Evolutionary conservation across 2,888 invertebrate genomes (phyloP).

Genomic region (Leptopterna dolabrata): DNA sequence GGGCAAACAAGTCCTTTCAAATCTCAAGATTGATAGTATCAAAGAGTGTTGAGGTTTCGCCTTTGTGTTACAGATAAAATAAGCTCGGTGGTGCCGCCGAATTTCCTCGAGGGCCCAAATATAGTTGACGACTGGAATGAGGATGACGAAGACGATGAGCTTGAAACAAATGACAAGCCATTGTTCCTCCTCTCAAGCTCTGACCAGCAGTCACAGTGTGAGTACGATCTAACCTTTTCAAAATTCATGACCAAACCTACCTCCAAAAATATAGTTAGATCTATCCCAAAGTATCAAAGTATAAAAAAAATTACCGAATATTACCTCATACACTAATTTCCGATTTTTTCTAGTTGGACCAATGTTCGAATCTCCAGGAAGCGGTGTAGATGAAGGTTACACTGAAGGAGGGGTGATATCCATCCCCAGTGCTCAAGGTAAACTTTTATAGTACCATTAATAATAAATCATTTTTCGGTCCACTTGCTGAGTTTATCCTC

Average conservation of each 20-base stretch:
- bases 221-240: background rate
- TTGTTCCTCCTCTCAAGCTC: background rate
- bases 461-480: too few species aligned
- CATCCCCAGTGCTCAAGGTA: slow-evolving; percentile 58
- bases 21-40: too few species aligned
- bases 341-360: slow-evolving; percentile 17
- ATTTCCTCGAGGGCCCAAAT: background rate
- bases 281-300: too few species aligned
- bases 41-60: too few species aligned
- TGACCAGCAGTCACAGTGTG: background rate
- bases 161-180: background rate
- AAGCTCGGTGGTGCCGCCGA: background rate
- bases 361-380: background rate
- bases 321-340: too few species aligned
- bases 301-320: too few species aligned
- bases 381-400: slow-evolving; percentile 67
- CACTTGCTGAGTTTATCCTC: too few species aligned
- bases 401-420: slow-evolving; percentile 75
- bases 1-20: too few species aligned
- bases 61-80: background rate
- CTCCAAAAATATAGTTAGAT: too few species aligned
- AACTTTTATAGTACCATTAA: background rate
- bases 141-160: background rate
- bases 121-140: background rate
- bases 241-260: too few species aligned